Conservation (phyloP, 2,888 invertebrate genomes). For the Scaptomyza reducta region DNA sequence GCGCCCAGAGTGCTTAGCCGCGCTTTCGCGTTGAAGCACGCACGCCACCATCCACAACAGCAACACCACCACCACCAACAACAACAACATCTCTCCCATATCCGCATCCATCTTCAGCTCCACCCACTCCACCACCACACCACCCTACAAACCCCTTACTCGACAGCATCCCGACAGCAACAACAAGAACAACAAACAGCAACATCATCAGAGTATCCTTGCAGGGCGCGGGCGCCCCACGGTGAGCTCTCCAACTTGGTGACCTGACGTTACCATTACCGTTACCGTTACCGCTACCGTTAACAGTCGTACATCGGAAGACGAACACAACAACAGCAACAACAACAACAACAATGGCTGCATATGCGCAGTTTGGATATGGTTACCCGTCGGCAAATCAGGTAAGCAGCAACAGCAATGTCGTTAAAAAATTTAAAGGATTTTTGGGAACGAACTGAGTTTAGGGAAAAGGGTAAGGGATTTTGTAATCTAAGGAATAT, state of each 20-base stretch:
- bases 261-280: slow-evolving; percentile 34
- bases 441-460: background rate
- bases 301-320: slow-evolving; percentile 34
- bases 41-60: slow-evolving; percentile 56
- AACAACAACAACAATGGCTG: slow-evolving; percentile 85
- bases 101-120: slow-evolving; percentile 58
- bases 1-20: slow-evolving; percentile 76
- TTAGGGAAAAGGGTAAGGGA: background rate
- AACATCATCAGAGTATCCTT: slow-evolving; percentile 43
- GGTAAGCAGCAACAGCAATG: slow-evolving; percentile 86
- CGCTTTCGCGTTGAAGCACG: slow-evolving; percentile 64
- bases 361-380: slow-evolving; percentile 97
- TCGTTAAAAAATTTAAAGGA: background rate
- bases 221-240: slow-evolving; percentile 64
- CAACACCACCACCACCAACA: no score
- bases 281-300: slow-evolving; percentile 32
- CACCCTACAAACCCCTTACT: slow-evolving; percentile 34
- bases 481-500: no score
- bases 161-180: slow-evolving; percentile 34
- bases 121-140: slow-evolving; percentile 38
- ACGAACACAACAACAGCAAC: slow-evolving; percentile 55
- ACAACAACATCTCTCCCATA: slow-evolving; percentile 45
- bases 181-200: slow-evolving; percentile 19
- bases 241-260: slow-evolving; percentile 50
- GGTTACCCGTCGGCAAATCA: slow-evolving; percentile 95